Evolutionary conservation across 2,888 invertebrate genomes (phyloP), one percentile per base, ranked within the genome.

Genomic region (Amphipoea lucens): DNA sequence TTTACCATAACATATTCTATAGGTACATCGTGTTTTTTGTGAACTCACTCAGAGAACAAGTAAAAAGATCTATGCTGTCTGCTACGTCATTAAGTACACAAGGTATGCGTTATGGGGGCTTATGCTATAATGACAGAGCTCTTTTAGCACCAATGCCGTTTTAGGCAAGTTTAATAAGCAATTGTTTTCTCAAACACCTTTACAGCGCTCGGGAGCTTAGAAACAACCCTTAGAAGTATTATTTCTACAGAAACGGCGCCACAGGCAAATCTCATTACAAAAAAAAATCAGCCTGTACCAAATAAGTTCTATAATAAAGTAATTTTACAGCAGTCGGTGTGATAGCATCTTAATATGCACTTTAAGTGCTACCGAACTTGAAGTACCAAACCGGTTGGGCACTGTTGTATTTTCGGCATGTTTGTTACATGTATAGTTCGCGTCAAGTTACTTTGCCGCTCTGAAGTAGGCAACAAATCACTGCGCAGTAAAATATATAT

Each of bases 321-420:
- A 45, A 87, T 87, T 76, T 69, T 74, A 84, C 74, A 68, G 60
- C 66, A 72, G 29, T 7, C 48, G 29, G 17, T 20, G 29, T n/a
- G 84, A 87, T 79, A 76, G n/a, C 45, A 85, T 87, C 76, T 84
- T 80, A 76, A 84, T 76, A 87, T 79, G 84, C 84, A 74, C 84
- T 84, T 79, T 76, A 70, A 84, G 57, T 71, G 80, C 74, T 74
- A 74, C 76, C 60, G 74, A 74, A 76, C n/a, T 71, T 72, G 0
- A 71, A 54, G 68, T 74, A 54, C 14, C n/a, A 20, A 84, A 85
- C 80, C 29, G 60, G 84, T 85, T 76, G 9, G 0, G 6, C 2
- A 62, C 48, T 23, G 62, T 57, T 57, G 60, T 71, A 68, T 69
- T 66, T 72, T 65, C 3, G 73, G 68, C 11, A 29, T 70, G 17